Evolutionary conservation across 1,140 invertebrate species (phyloP), one percentile per base, ranked within the genome.

Genomic region (Notospermus geniculatus): DNA sequence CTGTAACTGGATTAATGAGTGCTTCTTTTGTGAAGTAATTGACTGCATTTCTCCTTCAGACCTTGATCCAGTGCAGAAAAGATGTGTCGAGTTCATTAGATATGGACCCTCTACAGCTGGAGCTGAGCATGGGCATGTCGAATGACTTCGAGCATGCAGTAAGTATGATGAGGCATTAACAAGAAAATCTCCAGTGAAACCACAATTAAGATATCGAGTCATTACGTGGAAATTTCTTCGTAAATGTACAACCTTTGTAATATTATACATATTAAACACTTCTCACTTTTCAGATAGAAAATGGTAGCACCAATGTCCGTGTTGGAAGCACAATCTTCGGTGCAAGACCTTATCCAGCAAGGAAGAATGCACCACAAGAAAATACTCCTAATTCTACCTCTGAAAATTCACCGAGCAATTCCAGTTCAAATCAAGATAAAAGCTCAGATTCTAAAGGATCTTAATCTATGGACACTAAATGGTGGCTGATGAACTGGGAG

Each of bases 61-160:
- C 78, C 46, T 83, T 98, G 15, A 83, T 83, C 55, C 80, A 88
- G 73, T 91, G 89, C 71, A 85, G 89, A 72, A 83, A 88, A 54
- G 81, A 87, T 66, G 79, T 97, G 9, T 90, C 88, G 72, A 73
- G 88, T 60, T 82, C 85, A 64, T 82, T 95, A n/a, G 77, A 83
- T 7, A 71, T 95, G 22, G 78, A 87, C 63, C 71, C 81, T 59
- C 84, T 88, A 57, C 78, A 88, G 57, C 74, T 98, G 5, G 88
- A 96, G 76, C 82, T 99, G 52, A 97, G 95, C 54, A 99, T 99
- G 96, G 97, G 97, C 75, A 99, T 99, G 96, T 97, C 95, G 0
- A 85, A 83, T 73, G 97, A 99, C 84, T 99, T 88, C 85, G 92
- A 95, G 82, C 89, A 95, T 82, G 96, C 96, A 29, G 93, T 97